A percentile compares a stretch with the other conserved stretches of the same genome.
Conservation (phyloP, 2,888 invertebrate genomes). For the Caenorhabditis drosophilae region DNA sequence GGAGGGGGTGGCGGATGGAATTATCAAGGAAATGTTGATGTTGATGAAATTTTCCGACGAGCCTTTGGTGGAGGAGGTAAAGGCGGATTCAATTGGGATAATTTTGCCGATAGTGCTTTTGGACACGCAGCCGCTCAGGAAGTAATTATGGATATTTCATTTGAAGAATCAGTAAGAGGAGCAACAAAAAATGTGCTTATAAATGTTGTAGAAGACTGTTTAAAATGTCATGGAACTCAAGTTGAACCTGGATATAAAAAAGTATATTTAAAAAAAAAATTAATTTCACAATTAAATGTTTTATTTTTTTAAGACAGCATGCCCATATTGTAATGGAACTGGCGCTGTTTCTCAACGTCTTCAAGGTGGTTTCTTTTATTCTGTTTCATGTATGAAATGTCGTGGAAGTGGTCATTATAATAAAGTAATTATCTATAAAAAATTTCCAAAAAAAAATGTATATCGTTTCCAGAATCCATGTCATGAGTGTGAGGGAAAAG, state of each 20-base stretch:
- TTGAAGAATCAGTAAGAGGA: slow-evolving; percentile 91
- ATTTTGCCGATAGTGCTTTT: slow-evolving; percentile 59
- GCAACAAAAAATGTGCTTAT: slow-evolving; percentile 89
- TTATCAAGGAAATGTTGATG: slow-evolving; percentile 87
- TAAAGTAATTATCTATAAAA: slow-evolving; percentile 73
- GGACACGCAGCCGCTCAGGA: slow-evolving; percentile 61
- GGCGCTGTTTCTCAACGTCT: slow-evolving; percentile 79
- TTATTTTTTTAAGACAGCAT: slow-evolving; percentile 76
- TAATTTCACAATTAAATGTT: too few relatives aligned
- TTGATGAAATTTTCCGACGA: slow-evolving; percentile 88
- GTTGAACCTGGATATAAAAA: slow-evolving; percentile 91
- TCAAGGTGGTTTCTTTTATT: slow-evolving; percentile 72
- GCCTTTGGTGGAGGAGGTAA: slow-evolving; percentile 71
- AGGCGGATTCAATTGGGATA: slow-evolving; percentile 54
- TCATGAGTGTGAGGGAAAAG: slow-evolving; percentile 87
- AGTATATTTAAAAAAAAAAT: slow-evolving; percentile 69
- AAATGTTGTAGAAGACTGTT: slow-evolving; percentile 90
- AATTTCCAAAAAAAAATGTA: neutral
- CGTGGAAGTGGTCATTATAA: slow-evolving; percentile 87
- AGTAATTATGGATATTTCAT: slow-evolving; percentile 79
- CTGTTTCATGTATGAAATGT: slow-evolving; percentile 76
- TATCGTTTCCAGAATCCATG: slow-evolving; percentile 44
- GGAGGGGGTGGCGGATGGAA: slow-evolving; percentile 75
- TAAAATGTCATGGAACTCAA: slow-evolving; percentile 83
- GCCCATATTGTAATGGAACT: slow-evolving; percentile 91